phyloP scores from a whole-genome alignment of 2,888 invertebrate genomes.

The Galeopsomyia nigrocyanea region DNA sequence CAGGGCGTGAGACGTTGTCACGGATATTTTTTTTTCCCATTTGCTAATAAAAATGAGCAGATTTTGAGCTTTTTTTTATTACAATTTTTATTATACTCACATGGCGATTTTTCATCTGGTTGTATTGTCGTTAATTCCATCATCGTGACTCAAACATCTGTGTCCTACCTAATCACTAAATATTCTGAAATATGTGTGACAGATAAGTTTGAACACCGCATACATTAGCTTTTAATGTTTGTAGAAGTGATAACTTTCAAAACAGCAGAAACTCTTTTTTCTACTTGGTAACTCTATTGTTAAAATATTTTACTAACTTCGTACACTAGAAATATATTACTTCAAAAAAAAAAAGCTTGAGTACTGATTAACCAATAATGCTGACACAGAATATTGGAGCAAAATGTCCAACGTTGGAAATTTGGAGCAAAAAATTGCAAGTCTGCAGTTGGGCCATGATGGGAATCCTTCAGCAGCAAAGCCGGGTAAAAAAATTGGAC shows the following conservation, averaged over 20 bases:
- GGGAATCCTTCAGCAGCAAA: conserved; percentile 65
- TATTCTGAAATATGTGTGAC: conserved; percentile 28
- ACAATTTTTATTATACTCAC: conserved; percentile 24
- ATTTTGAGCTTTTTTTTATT: not conserved
- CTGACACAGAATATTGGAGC: conserved; percentile 15
- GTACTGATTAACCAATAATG: conserved; percentile 8
- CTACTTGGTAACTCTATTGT: not conserved
- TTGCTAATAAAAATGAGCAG: not conserved
- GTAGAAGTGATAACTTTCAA: conserved; percentile 28
- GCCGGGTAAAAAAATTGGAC: conserved; percentile 77
- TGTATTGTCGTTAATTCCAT: conserved; percentile 41
- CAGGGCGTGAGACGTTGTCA: conserved; percentile 17
- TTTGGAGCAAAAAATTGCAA: conserved; percentile 80
- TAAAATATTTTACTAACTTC: conserved; percentile 12
- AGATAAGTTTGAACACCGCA: conserved; percentile 32
- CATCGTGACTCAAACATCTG: conserved; percentile 37
- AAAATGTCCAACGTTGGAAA: conserved; percentile 72
- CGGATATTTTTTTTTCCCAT: not conserved
- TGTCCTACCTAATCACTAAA: conserved; percentile 32
- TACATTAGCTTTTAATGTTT: conserved; percentile 21
- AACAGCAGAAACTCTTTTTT: conserved; percentile 1
- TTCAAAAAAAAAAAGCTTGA: not conserved
- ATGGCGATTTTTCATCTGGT: conserved; percentile 29
- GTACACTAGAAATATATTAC: not conserved
- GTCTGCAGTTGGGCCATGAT: conserved; percentile 75